Evolutionary conservation across 2,888 invertebrate genomes (phyloP).

Genomic region (Hirtodrosophila alboralis): DNA sequence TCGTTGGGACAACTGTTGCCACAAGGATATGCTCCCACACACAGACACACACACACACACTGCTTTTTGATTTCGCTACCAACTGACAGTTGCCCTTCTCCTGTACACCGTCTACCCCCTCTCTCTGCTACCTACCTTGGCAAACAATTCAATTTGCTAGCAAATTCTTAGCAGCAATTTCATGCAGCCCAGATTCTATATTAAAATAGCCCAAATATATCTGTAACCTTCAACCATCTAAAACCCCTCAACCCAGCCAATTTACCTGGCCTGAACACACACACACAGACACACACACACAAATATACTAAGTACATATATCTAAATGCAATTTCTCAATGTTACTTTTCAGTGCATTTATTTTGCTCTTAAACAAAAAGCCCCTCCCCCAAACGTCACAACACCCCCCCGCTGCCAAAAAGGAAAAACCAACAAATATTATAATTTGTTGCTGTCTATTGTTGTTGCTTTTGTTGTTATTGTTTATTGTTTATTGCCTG

Average conservation of each 20-base stretch:
- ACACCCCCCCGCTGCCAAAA: not conserved
- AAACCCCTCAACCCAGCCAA: not conserved
- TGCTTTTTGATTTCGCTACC: conserved; percentile 39
- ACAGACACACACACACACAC: not conserved
- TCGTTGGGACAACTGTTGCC: conserved; percentile 71
- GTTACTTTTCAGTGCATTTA: conserved; percentile 4
- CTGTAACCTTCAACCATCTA: too few relatives aligned
- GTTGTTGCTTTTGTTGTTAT: conserved; percentile 30
- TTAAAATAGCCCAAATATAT: too few relatives aligned
- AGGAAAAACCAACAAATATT: not conserved
- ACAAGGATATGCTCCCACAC: conserved; percentile 58
- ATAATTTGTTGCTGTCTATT: conserved; percentile 31
- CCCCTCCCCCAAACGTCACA: not conserved
- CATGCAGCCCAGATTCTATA: not conserved
- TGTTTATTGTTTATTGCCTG: conserved; percentile 71
- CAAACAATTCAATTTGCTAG: conserved; percentile 71
- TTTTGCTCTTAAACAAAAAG: conserved; percentile 3
- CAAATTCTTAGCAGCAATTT: conserved; percentile 33
- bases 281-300: too few relatives aligned
- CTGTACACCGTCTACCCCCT: not conserved
- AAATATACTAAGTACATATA: too few relatives aligned
- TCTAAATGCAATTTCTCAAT: conserved; percentile 12
- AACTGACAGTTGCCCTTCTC: conserved; percentile 6
- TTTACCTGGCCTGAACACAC: too few relatives aligned
- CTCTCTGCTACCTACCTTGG: conserved; percentile 2